Evolutionary conservation across 2,888 invertebrate genomes (phyloP).

Genomic region (Lithophane semibrunnea): DNA sequence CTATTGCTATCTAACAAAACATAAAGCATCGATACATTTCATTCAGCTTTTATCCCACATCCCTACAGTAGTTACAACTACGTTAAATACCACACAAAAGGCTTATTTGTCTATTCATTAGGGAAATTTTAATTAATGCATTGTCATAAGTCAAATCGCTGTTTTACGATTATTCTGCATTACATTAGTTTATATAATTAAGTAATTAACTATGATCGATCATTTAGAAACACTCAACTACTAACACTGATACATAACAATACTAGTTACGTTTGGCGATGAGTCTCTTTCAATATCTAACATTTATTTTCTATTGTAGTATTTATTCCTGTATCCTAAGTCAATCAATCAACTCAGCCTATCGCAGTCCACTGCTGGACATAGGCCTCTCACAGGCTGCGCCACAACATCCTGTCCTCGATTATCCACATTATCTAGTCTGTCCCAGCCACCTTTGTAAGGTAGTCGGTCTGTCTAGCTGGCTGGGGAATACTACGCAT

Average conservation of each 20-base stretch:
- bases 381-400: too few species aligned
- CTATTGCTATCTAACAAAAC: background rate
- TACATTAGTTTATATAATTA: slow-evolving; percentile 20
- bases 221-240: background rate
- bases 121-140: slow-evolving; percentile 47
- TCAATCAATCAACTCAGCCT: too few species aligned
- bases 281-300: background rate
- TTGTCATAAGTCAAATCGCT: slow-evolving; percentile 25
- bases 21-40: slow-evolving; percentile 27
- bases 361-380: too few species aligned
- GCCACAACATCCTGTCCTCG: too few species aligned
- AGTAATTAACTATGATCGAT: slow-evolving; percentile 14
- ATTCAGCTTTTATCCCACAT: background rate
- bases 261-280: background rate
- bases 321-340: background rate
- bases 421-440: too few species aligned
- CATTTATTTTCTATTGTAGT: too few species aligned
- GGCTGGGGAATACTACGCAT: too few species aligned
- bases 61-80: slow-evolving; percentile 32
- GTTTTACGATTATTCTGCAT: slow-evolving; percentile 34
- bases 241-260: too few species aligned
- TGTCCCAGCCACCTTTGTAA: too few species aligned
- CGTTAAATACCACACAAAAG: slow-evolving; percentile 43
- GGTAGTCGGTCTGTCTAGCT: too few species aligned
- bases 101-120: slow-evolving; percentile 52